Base-by-base conservation (phyloP, 2,888 invertebrate species). In the Melangyna quadrimaculata region DNA sequence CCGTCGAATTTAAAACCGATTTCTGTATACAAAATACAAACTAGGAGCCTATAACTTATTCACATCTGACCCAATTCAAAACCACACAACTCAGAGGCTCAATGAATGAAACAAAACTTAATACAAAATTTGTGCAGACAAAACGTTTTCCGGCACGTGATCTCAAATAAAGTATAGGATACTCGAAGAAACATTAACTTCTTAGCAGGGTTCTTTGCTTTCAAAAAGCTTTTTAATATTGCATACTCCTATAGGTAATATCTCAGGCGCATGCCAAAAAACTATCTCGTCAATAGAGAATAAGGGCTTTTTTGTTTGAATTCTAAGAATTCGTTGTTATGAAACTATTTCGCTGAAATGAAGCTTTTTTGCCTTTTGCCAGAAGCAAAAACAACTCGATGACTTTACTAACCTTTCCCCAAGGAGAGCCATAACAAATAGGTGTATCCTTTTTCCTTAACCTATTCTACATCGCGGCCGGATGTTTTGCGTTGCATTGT, bases 401-500 rank as follows among this genome's bases (percentile, higher is more conserved):
- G 77, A 78, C 70, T 81, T 80, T 65, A 86, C 73, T 74, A 86
- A 81, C 81, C 86, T 86, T 86, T 86, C 73, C 70, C 37, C 73
- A 78, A 81, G 72, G 78, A 81, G 77, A 72, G 51, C 73, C 73
- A 59, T 61, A 81, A 78, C 78, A 81, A 53, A 55, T 70, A 81
- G 78, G 86, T 81, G 84, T 80, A 86, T 80, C 67, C 53, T 32
- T 51, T 19, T 61, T 17, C 70, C 65, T 59, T 70, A 40, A 73
- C 37, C 74, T 53, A 51, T 22, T 27, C 24, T 59, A 65, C 65
- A 61, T 73, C 32, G 67, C 70, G 77, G 77, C 77, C 86, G 86
- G 77, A 86, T 86, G 86, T 86, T 86, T 86, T 86, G 86, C 59
- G 73, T 86, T 45, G 86, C 86, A 57, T 65, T 86, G 45, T 78